Evolutionary conservation across 2,888 invertebrate species (phyloP), one percentile per base, ranked within the genome.

Genomic region (Oxyteleia sp.): DNA sequence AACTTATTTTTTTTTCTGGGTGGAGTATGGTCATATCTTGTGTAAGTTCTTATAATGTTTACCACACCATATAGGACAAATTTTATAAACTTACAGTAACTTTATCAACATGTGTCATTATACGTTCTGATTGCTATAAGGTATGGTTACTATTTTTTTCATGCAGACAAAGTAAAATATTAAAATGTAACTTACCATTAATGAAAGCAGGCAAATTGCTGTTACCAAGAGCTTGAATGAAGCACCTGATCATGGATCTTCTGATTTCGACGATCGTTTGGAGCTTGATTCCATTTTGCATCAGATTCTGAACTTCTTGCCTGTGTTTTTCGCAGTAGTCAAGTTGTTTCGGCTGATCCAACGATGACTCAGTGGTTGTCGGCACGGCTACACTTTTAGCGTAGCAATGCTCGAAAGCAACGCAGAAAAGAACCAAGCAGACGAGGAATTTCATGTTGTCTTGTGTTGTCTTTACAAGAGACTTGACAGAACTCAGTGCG

Each of bases 391-490:
- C n/a, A 43, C 29, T 13, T 64, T 69, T n/a, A 63, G 63, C 23
- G 55, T 55, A 13, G 26, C 63, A 79, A 47, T 79, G 63, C 69
- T 79, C 78, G 32, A 79, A 71, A 63, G 78, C 71, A 64, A 71
- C 11, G 71, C 63, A 61, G 43, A 69, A 32, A 63, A 79, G 35
- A 38, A 79, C 47, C 16, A 79, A 51, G 49, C 63, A 69, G 55
- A 79, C 10, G 45, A 71, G 41, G 8, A 79, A 23, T 53, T 64
- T 71, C 69, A 79, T 79, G 45, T 63, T 79, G 63, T 15, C 32
- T 26, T 18, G 71, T 79, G 45, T 63, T 79, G 63, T 15, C 32
- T 26, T 18, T 23, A 10, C 18, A n/a, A 79, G 47, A 16, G 63
- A 29, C 55, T 23, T 13, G 18, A 45, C 16, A 13, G 18, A 68